Evolutionary conservation across 23 tunicate species (phyloP), one percentile per base, ranked within the genome.

Genomic region (Halocynthia aurantium): DNA sequence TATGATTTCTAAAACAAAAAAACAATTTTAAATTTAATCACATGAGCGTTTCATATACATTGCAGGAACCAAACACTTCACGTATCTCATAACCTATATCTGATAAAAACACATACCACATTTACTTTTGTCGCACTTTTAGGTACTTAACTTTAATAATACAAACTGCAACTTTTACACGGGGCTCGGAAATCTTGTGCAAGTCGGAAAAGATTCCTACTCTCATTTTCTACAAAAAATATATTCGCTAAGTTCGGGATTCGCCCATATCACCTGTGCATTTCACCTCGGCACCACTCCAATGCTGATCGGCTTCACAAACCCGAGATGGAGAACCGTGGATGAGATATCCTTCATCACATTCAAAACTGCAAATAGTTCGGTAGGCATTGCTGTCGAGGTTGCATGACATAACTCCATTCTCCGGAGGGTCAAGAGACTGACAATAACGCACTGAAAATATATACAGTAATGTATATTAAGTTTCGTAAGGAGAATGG

Each of bases 361-460:
- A 89, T 50, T 56, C 11, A 61, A 72, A 52, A 6, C 52, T n/a
- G 67, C 96, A 89, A 15, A 68, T 52, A 15, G 96, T 89, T 75
- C 70, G 62, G 62, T 80, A 89, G 22, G 88, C 80, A 11, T 17
- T 69, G 57, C 84, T 88, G 22, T 49, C 69, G 8, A 22, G 84
- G 52, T 71, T 80, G 80, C 96, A 89, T 20, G 71, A 62, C 72
- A 84, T n/a, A 6, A 53, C 13, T 40, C 82, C 88, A 17, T 81
- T 72, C 50, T 18, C 22, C 6, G 84, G 87, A 52, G 21, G 51
- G 40, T 67, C 44, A 54, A 89, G 69, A 53, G 80, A 68, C 7
- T 81, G 71, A 69, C 96, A 89, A 62, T 84, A 76, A 10, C 96
- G 96, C 60, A 89, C 96, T 87, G 83, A 8, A 72, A 80, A 85